Conservation (phyloP, 2,888 invertebrate genomes). For the Adineta ricciae region DNA sequence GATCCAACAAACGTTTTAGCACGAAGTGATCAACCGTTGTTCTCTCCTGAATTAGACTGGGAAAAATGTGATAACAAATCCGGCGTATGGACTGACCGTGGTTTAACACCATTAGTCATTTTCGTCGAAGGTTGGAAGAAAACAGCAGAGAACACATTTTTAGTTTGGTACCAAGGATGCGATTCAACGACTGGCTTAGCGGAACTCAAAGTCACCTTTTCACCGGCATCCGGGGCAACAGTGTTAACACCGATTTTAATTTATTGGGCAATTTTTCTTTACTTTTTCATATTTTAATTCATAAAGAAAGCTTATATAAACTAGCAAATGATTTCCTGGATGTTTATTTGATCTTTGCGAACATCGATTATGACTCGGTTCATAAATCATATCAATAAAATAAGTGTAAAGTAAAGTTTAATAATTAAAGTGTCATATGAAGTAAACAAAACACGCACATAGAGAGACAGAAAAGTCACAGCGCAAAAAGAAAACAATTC, state of each 20-base stretch:
- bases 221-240: not conserved
- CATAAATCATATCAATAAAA: not conserved
- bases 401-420: not conserved
- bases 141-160: not conserved
- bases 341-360: too few species aligned
- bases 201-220: not conserved
- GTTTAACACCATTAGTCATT: not conserved
- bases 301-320: not conserved
- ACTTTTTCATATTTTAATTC: not conserved
- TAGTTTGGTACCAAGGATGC: constrained; percentile 22
- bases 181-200: not conserved
- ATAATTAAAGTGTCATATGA: not conserved
- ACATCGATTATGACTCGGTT: too few species aligned
- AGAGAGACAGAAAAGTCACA: not conserved
- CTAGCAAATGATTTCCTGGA: not conserved
- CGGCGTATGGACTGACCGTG: not conserved
- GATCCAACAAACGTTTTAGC: not conserved
- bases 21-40: not conserved
- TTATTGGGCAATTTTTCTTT: not conserved
- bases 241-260: not conserved
- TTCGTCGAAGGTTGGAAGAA: constrained; percentile 7
- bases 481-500: not conserved
- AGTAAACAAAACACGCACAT: not conserved
- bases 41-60: not conserved
- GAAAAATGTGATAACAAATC: constrained; percentile 11